phyloP scores from a whole-genome alignment of 2,113 vertebrate genomes.

The Rostratula benghalensis region DNA sequence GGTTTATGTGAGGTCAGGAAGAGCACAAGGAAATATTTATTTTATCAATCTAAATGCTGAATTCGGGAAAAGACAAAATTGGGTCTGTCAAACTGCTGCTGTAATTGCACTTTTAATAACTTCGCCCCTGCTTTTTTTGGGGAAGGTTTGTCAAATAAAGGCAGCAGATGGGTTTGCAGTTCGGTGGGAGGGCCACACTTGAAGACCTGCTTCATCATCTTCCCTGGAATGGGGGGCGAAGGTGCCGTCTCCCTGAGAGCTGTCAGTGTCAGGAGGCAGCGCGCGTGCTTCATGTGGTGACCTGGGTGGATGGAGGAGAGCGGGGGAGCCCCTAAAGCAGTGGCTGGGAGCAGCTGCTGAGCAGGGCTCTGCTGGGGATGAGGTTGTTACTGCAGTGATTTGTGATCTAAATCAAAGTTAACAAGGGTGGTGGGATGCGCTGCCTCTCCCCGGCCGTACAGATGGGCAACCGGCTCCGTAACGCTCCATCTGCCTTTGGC shows the following conservation, averaged over 20 bases:
- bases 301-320: neutral
- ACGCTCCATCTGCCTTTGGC: neutral
- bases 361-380: neutral
- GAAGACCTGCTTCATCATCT: neutral
- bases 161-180: constrained; percentile 48
- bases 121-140: constrained; percentile 26
- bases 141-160: neutral
- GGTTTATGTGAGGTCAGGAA: neutral
- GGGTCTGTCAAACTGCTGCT: constrained; percentile 17
- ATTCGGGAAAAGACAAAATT: neutral
- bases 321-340: neutral
- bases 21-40: neutral
- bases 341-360: accelerated
- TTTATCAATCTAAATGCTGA: neutral
- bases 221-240: neutral
- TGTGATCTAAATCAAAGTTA: neutral
- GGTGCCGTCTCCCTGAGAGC: neutral
- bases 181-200: neutral
- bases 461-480: neutral
- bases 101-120: constrained; percentile 13
- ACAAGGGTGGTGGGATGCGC: neutral
- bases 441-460: neutral
- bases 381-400: neutral
- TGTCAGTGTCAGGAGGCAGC: neutral
- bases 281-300: neutral